Evolutionary conservation across 1,140 invertebrate genomes (phyloP).

Genomic region (Meloidogyne chitwoodi): DNA sequence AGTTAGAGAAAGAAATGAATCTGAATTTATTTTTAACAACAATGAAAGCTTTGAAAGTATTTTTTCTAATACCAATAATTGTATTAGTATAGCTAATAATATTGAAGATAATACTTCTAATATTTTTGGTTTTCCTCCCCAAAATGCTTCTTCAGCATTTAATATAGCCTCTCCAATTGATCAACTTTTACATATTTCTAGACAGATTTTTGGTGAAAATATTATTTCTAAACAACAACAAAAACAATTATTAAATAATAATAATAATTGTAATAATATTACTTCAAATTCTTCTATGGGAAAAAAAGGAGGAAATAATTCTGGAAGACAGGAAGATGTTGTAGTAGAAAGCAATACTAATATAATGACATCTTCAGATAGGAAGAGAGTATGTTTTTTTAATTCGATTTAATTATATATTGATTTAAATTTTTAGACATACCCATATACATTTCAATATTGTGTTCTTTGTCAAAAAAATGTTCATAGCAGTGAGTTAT

Average conservation of each 20-base stretch:
- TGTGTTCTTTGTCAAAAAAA: constrained; percentile 51
- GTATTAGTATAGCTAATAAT: neutral
- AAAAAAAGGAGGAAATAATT: neutral
- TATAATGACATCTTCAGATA: neutral
- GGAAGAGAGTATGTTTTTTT: neutral
- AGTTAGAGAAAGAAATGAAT: neutral
- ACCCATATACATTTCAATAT: constrained; percentile 48
- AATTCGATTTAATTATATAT: neutral
- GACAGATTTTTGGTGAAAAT: constrained; percentile 5
- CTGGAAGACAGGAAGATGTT: neutral
- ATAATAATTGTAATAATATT: neutral
- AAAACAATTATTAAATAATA: neutral
- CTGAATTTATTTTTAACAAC: neutral
- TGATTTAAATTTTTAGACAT: constrained; percentile 35
- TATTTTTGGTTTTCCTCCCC: neutral
- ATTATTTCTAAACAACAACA: constrained; percentile 5
- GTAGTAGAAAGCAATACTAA: neutral
- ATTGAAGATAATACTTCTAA: neutral
- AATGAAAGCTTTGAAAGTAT: constrained; percentile 1
- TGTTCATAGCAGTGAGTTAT: constrained; percentile 38
- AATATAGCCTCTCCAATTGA: neutral
- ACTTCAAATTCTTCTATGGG: too few relatives aligned
- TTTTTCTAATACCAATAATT: neutral
- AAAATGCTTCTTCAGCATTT: neutral
- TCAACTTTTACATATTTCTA: constrained; percentile 19